Percentiles rank a stretch among this genome's conserved stretches.
phyloP scores from a whole-genome alignment of 2,797 vertebrate species.

The Chelonia mydas region DNA sequence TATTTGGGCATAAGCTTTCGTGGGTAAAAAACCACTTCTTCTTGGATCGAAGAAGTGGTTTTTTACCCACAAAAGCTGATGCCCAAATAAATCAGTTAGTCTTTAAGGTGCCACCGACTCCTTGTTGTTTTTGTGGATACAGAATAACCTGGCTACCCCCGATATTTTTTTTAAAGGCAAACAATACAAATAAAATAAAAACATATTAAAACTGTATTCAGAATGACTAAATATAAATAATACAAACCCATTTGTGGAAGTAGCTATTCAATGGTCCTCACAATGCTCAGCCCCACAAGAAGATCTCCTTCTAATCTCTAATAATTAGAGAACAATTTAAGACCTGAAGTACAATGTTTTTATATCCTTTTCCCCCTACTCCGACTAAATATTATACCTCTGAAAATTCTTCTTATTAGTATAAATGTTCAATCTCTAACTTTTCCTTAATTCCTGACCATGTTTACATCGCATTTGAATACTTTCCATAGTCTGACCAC shows the following conservation, averaged over 20 bases:
- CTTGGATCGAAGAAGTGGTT: too few relatives aligned
- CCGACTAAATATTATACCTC: not conserved
- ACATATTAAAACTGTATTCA: not conserved
- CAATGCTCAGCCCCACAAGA: not conserved
- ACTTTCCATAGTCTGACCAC: not conserved
- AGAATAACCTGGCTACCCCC: too few relatives aligned
- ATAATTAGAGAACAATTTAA: not conserved
- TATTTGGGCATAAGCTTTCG: too few relatives aligned
- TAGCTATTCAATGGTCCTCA: not conserved
- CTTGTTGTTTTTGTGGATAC: too few relatives aligned
- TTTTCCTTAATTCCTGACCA: not conserved
- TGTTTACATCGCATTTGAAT: not conserved
- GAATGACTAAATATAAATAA: not conserved
- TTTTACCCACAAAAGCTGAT: too few relatives aligned
- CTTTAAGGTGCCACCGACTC: too few relatives aligned
- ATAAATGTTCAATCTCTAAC: not conserved
- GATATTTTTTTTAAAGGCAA: too few relatives aligned
- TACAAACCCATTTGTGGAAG: not conserved
- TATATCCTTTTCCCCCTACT: not conserved
- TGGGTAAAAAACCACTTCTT: too few relatives aligned
- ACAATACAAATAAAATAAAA: too few relatives aligned
- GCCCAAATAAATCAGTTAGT: too few relatives aligned
- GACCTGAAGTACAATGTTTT: not conserved
- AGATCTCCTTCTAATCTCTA: not conserved
- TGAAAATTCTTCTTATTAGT: not conserved